Evolutionary conservation across 2,113 vertebrate species (phyloP).

Genomic region (Psephotus haematonotus): DNA sequence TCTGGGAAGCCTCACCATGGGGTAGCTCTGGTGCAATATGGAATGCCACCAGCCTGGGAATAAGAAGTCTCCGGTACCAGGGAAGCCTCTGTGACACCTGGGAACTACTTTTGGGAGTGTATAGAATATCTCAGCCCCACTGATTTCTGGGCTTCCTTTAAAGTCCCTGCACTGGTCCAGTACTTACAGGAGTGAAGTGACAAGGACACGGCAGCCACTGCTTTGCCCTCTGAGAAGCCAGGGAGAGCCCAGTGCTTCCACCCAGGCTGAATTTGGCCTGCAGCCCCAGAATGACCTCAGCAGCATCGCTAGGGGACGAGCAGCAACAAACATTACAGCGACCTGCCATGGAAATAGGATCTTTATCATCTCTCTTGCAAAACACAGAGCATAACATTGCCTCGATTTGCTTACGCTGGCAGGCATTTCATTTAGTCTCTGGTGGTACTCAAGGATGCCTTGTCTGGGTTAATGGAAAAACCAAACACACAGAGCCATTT

Average conservation of each 20-base stretch:
- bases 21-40: rapidly evolving
- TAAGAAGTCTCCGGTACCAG: background rate
- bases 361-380: background rate
- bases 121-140: background rate
- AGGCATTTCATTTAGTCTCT: background rate
- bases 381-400: background rate
- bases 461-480: background rate
- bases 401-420: background rate
- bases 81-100: background rate
- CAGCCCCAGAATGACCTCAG: background rate
- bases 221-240: background rate
- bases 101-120: background rate
- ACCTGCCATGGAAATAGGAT: background rate
- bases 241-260: background rate
- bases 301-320: background rate
- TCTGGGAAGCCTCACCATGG: background rate
- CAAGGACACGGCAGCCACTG: background rate
- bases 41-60: background rate
- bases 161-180: background rate
- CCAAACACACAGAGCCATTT: background rate
- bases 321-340: background rate
- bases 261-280: background rate
- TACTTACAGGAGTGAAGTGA: background rate
- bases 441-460: background rate
- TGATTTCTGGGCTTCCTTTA: background rate